phyloP scores from a whole-genome alignment of 2,888 invertebrate species.

The Nemotelus nigrinus region DNA sequence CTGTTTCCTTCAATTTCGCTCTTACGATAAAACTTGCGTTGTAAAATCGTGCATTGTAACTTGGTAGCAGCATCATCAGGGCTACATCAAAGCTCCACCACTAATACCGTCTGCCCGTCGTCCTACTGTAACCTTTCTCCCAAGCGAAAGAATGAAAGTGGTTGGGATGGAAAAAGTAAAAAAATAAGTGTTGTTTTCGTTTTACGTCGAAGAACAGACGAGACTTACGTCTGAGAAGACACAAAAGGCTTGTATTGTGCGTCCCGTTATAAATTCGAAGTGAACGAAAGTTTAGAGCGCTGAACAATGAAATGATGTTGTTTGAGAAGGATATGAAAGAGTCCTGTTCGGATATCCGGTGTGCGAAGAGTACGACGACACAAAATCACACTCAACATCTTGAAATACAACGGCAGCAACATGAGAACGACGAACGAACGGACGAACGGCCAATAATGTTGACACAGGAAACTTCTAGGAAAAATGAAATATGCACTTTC shows the following conservation, averaged over 20 bases:
- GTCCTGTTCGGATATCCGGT: conserved; percentile 35
- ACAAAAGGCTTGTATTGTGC: no score
- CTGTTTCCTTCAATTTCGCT: conserved; percentile 34
- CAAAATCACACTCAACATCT: conserved; percentile 33
- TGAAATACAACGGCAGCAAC: conserved; percentile 23
- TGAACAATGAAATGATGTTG: conserved; percentile 6
- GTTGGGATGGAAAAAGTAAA: no score
- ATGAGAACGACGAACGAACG: neutral
- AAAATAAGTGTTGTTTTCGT: neutral
- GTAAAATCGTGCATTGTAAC: conserved; percentile 32
- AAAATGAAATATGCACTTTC: conserved; percentile 33
- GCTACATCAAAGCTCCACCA: no score
- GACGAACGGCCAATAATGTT: conserved; percentile 6
- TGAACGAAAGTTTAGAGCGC: neutral
- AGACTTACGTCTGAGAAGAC: no score
- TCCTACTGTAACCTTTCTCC: no score
- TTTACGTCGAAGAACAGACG: neutral
- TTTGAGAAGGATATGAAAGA: conserved; percentile 28
- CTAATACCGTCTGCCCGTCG: no score
- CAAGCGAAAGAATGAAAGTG: no score
- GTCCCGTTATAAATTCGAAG: neutral
- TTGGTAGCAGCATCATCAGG: neutral
- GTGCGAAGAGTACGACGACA: conserved; percentile 10
- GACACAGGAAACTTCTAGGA: neutral
- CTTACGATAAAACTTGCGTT: conserved; percentile 30